These are phyloP conservation scores for Oryzias sinensis DNA, from an alignment of 2,797 vertebrate species.

Conservation along the genomic window DNA sequence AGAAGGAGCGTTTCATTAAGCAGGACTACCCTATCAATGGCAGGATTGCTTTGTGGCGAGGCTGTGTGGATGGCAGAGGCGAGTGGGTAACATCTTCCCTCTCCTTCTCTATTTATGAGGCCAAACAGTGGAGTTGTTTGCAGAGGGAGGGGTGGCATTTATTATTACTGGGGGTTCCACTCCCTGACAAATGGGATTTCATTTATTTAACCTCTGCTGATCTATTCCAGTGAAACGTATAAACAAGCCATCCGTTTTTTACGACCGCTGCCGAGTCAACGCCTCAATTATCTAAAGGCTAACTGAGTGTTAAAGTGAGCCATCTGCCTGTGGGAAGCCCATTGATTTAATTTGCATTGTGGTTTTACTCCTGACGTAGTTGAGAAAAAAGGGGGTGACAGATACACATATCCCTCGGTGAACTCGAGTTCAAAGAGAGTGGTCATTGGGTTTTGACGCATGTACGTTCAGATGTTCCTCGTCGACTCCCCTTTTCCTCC, in stretches of 20 bases:
- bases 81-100: constrained; percentile 67
- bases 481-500: constrained; percentile 26
- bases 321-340: constrained; percentile 98
- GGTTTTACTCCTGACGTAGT: constrained; percentile 76
- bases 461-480: constrained; percentile 28
- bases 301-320: constrained; percentile 99
- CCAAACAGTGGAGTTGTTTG: constrained; percentile 74
- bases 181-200: constrained; percentile 99
- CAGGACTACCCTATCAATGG: constrained; percentile 96
- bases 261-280: constrained; percentile 88
- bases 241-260: constrained; percentile 99
- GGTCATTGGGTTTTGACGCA: constrained; percentile 36
- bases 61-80: constrained; percentile 54
- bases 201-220: constrained; percentile 99
- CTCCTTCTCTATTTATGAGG: constrained; percentile 97
- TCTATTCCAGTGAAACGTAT: constrained; percentile 98
- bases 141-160: constrained; percentile 82
- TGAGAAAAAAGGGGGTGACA: constrained; percentile 71
- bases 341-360: constrained; percentile 99
- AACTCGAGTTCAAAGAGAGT: constrained; percentile 59
- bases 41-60: constrained; percentile 62
- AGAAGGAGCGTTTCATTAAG: constrained; percentile 98
- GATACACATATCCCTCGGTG: constrained; percentile 73
- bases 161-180: constrained; percentile 88
- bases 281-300: constrained; percentile 99